Evolutionary conservation across 2,797 vertebrate genomes (phyloP), one percentile per base, ranked within the genome.

Genomic region (Pangasius mekongensis): DNA sequence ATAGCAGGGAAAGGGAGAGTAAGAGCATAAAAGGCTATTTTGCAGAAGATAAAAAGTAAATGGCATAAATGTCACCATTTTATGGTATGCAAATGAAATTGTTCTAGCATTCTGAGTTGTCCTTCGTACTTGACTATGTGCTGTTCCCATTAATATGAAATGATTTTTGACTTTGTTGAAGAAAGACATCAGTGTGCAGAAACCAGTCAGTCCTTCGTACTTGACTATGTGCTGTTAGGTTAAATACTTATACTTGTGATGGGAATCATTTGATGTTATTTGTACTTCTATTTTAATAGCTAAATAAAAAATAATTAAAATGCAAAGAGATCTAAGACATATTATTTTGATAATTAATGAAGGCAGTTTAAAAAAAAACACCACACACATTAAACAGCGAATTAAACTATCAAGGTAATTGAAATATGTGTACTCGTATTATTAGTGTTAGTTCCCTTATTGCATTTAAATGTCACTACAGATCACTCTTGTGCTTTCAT

Each of bases 41-140:
- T 89, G 54, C 81, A 56, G 83, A 54, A 86, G 85, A 88, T 84
- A 81, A 86, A 58, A 78, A 86, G 87, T 76, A 91, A 89, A 89
- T 84, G 73, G 62, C 74, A 69, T 83, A 88, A 91, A 91, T 90
- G 88, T 83, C 91, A 91, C 84, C 56, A 9, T 86, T 7, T 87
- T 39, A 83, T 80, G 43, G 67, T 78, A 85, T 60, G 74, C 54
- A 78, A 60, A 78, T 83, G 43, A 39, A 78, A 66, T n/a, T 66
- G 60, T 77, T 58, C 16, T 49, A 60, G n/a, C 71, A n/a, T 86
- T 77, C 22, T 30, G 24, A 54, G n/a, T 52, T 22, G 30, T 74
- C 8, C 30, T 43, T 56, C 5, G 9, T 83, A 54, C 22, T 56
- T 14, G 43, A 76, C 36, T 49, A 43, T 7, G 6, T 43, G 43